Conservation (phyloP, 2,888 invertebrate genomes). For the Keiferia lycopersicella region DNA sequence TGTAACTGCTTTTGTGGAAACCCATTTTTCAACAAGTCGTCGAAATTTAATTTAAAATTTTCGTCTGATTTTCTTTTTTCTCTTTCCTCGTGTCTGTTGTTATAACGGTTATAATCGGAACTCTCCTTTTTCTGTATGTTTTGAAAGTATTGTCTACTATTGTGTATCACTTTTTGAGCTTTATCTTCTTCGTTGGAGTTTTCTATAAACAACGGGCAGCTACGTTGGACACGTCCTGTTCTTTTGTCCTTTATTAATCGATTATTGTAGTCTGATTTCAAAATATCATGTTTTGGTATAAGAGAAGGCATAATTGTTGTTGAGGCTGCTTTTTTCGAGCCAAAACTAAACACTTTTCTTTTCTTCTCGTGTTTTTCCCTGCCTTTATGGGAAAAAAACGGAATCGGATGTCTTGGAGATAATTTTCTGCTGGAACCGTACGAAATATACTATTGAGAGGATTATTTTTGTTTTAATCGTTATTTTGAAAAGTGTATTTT, state of each 20-base stretch:
- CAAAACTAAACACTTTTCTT: slow-evolving; percentile 44
- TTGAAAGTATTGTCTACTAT: slow-evolving; percentile 42
- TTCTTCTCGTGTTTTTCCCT: slow-evolving; percentile 48
- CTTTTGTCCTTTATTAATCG: slow-evolving; percentile 33
- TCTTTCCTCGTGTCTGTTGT: slow-evolving; percentile 27
- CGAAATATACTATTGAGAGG: not conserved
- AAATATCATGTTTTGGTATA: not conserved
- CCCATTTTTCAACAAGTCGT: not conserved
- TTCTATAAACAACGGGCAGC: slow-evolving; percentile 39
- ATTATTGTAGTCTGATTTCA: not conserved
- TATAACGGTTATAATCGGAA: not conserved
- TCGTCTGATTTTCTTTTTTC: slow-evolving; percentile 33
- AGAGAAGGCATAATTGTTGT: not conserved
- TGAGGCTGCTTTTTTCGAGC: not conserved
- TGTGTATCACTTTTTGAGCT: slow-evolving; percentile 37
- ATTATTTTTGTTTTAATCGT: not conserved
- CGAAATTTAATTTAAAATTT: no score
- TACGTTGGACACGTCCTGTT: slow-evolving; percentile 36
- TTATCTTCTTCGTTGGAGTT: slow-evolving; percentile 23
- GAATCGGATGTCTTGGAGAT: slow-evolving; percentile 47
- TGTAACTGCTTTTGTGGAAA: slow-evolving; percentile 36
- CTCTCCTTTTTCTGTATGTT: not conserved
- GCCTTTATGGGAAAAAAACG: slow-evolving; percentile 67
- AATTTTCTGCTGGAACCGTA: slow-evolving; percentile 48
- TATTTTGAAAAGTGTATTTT: not conserved